Evolutionary conservation across 2,113 vertebrate species (phyloP).

Genomic region (Benitochromis conjunctus): DNA sequence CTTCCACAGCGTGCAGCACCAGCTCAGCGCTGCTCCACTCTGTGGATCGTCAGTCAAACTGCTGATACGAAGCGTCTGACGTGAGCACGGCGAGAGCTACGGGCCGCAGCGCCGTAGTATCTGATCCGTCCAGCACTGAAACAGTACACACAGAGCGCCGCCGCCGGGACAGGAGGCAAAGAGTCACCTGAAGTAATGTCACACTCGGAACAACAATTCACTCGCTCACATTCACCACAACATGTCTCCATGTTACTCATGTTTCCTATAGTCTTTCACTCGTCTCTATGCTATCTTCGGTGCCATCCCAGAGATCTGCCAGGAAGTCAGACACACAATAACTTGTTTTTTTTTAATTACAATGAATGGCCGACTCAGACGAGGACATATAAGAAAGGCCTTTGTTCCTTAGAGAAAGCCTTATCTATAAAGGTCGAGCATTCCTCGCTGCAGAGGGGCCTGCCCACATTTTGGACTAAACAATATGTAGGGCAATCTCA

Average conservation of each 20-base stretch:
- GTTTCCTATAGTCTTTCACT: background rate
- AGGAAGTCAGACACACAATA: conserved; percentile 32
- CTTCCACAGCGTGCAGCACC: background rate
- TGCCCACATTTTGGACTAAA: conserved; percentile 53
- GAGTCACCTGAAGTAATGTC: background rate
- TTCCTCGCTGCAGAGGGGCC: conserved; percentile 42
- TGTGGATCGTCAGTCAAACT: background rate
- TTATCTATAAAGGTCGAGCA: conserved; percentile 69
- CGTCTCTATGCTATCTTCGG: background rate
- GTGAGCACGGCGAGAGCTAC: background rate
- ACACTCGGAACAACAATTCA: background rate
- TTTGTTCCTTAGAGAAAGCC: conserved; percentile 66
- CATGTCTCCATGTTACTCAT: background rate
- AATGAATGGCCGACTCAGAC: conserved; percentile 45
- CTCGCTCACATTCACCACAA: background rate
- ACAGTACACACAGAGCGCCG: background rate
- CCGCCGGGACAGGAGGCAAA: background rate
- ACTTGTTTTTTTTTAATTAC: conserved; percentile 39
- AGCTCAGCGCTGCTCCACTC: background rate
- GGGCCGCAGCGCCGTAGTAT: background rate
- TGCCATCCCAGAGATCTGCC: background rate
- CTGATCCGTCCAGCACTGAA: background rate
- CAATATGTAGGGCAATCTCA: conserved; percentile 46
- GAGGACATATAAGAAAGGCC: conserved; percentile 52
- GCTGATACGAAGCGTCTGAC: background rate